These are phyloP conservation scores for Ooceraea biroi DNA, from an alignment of 1,140 invertebrate species.

Conservation along the genomic window DNA sequence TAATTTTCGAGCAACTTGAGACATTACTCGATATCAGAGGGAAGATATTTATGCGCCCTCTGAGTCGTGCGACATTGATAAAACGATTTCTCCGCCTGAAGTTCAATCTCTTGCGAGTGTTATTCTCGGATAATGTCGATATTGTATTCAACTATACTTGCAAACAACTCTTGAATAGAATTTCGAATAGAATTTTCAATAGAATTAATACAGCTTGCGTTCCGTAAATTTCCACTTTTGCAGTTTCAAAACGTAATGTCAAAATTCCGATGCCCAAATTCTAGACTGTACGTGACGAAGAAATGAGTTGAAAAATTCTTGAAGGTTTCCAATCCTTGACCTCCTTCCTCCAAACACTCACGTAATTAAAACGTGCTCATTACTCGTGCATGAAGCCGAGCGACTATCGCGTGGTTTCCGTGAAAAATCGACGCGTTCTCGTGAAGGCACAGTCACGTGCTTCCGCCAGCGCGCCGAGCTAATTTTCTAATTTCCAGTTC, in stretches of 20 bases:
- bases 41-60: background rate
- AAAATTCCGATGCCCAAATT: background rate
- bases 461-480: constrained; percentile 43
- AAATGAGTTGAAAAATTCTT: background rate
- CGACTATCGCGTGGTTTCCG: background rate
- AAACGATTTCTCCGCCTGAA: background rate
- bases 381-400: background rate
- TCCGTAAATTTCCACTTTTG: background rate
- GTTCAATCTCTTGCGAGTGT: background rate
- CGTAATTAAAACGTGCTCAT: background rate
- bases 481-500: constrained; percentile 83
- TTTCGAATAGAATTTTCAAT: background rate
- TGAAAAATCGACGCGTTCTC: constrained; percentile 38
- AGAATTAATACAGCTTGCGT: background rate
- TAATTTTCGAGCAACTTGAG: background rate
- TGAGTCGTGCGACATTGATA: background rate
- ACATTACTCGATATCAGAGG: background rate
- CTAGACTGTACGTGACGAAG: background rate
- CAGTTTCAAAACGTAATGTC: background rate
- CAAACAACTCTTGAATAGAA: background rate
- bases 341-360: background rate
- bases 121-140: background rate
- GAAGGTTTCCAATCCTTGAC: background rate
- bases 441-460: constrained; percentile 6
- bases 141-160: background rate